Evolutionary conservation across 2,797 vertebrate species (phyloP).

Genomic region (Nannoperca australis): DNA sequence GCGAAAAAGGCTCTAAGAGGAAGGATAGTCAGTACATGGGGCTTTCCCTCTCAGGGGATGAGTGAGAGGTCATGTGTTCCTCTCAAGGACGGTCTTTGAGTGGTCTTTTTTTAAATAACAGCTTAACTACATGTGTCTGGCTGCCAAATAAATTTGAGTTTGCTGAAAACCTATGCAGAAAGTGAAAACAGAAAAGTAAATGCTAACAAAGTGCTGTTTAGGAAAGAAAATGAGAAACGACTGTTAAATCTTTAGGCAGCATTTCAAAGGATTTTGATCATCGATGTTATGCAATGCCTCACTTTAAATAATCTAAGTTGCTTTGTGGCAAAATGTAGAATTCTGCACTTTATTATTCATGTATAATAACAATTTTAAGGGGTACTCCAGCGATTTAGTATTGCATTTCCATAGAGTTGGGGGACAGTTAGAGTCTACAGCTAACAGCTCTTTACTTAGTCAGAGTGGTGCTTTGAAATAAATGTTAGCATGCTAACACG

Average conservation of each 20-base stretch:
- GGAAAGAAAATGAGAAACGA: too few species aligned
- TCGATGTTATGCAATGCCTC: background rate
- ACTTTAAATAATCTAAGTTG: background rate
- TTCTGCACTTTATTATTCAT: background rate
- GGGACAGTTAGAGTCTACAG: background rate
- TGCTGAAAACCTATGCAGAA: background rate
- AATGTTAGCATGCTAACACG: background rate
- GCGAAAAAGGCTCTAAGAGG: constrained; percentile 20
- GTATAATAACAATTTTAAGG: background rate
- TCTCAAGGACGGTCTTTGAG: constrained; percentile 20
- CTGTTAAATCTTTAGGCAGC: background rate
- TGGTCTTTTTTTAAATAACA: constrained; percentile 48
- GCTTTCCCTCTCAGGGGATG: constrained; percentile 23
- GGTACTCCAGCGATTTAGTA: background rate
- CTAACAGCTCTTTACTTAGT: background rate
- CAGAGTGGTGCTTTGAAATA: background rate
- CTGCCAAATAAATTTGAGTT: background rate
- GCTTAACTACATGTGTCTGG: background rate
- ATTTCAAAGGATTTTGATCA: background rate
- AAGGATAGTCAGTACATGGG: background rate
- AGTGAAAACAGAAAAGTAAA: background rate
- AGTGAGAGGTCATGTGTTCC: constrained; percentile 44
- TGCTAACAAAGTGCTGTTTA: background rate
- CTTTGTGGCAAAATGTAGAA: background rate
- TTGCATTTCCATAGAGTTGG: too few species aligned